Evolutionary conservation across 2,888 invertebrate species (phyloP).

Genomic region (Sesia apiformis): DNA sequence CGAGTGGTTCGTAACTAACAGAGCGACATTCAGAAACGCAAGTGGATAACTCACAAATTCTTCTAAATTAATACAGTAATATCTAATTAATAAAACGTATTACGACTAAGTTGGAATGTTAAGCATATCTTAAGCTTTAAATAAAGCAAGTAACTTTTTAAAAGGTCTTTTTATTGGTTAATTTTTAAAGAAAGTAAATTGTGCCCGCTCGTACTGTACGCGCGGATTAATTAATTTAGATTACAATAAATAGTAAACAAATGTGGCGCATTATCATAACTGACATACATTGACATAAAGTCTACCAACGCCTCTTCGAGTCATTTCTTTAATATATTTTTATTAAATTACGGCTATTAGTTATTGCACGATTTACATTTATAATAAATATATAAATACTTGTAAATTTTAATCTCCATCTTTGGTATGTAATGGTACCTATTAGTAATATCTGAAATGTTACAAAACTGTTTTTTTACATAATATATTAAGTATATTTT

Average conservation of each 20-base stretch:
- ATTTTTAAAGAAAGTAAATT: conserved; percentile 20
- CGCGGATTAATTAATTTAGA: conserved; percentile 46
- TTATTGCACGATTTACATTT: conserved; percentile 76
- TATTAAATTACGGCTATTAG: conserved; percentile 71
- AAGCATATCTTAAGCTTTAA: conserved; percentile 54
- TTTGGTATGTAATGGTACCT: conserved; percentile 71
- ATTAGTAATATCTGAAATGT: conserved; percentile 69
- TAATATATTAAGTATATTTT: conserved; percentile 65
- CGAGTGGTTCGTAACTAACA: background rate
- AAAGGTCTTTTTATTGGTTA: conserved; percentile 22
- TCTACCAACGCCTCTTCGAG: conserved; percentile 58
- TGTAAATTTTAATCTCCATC: conserved; percentile 70
- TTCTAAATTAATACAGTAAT: conserved; percentile 52
- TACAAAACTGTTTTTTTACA: conserved; percentile 70
- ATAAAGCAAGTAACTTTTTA: conserved; percentile 23
- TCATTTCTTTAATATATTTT: conserved; percentile 66
- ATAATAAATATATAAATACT: conserved; percentile 75
- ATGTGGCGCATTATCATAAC: conserved; percentile 3
- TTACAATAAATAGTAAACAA: conserved; percentile 69
- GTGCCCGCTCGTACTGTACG: conserved; percentile 22
- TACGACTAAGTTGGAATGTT: conserved; percentile 55
- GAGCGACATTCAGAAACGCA: conserved; percentile 17
- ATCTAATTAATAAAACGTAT: conserved; percentile 51
- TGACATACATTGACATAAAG: conserved; percentile 11
- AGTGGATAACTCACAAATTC: conserved; percentile 50